Percentiles rank a stretch among this genome's conserved stretches.
Conservation (phyloP, 2,888 invertebrate genomes). For the Eupithecia vulgata region DNA sequence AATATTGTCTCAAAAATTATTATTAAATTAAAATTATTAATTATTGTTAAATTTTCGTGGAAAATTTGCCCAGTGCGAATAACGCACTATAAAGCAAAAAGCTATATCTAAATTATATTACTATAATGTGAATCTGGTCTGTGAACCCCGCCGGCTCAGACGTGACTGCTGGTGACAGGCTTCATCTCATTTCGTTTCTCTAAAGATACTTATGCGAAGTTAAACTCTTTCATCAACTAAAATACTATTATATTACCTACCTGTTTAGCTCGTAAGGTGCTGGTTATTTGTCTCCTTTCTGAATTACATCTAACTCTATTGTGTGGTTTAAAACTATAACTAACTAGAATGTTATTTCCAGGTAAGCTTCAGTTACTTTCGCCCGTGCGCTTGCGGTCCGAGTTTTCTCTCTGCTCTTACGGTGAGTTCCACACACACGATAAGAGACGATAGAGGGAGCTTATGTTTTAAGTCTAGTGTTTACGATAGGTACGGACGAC, state of each 20-base stretch:
- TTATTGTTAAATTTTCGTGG: too few species aligned
- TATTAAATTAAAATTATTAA: too few species aligned
- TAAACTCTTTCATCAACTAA: neutral
- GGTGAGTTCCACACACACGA: neutral
- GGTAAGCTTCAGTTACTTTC: conserved; percentile 60
- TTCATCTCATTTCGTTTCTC: neutral
- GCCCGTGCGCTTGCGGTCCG: conserved; percentile 20
- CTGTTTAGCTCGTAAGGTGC: neutral
- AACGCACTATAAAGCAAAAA: too few species aligned
- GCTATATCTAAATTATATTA: too few species aligned
- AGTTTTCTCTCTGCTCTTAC: conserved; percentile 16
- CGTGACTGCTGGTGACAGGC: neutral
- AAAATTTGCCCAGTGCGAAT: too few species aligned
- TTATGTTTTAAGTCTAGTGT: neutral
- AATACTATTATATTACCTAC: too few species aligned
- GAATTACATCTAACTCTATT: too few species aligned
- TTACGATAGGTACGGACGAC: neutral
- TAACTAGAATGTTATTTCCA: conserved; percentile 47
- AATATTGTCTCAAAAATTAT: too few species aligned
- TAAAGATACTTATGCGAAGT: neutral
- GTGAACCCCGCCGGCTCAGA: too few species aligned
- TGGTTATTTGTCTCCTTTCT: too few species aligned
- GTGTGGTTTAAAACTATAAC: neutral
- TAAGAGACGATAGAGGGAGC: neutral
- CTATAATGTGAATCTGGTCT: too few species aligned